Percentiles rank a stretch among this genome's conserved stretches.
These are phyloP conservation scores for Drosophila miranda DNA, from an alignment of 1,140 invertebrate species.

Conservation along the genomic window DNA sequence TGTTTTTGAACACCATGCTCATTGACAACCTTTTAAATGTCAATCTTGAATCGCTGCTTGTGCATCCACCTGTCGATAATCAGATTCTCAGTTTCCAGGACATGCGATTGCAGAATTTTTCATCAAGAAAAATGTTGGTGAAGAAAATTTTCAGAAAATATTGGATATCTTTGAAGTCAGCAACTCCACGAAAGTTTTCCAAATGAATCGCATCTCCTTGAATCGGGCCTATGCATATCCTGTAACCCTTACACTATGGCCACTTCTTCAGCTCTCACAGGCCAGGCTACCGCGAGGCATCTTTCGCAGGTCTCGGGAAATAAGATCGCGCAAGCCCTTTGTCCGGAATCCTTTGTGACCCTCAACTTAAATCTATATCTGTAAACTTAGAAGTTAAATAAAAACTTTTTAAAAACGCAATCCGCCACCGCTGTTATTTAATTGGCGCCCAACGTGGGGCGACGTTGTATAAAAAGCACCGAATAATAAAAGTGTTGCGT, in stretches of 20 bases:
- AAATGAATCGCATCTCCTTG: slow-evolving; percentile 25
- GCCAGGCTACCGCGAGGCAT: slow-evolving; percentile 4
- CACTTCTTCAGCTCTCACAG: slow-evolving; percentile 30
- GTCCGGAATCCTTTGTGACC: too few relatives aligned
- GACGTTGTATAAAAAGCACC: too few relatives aligned
- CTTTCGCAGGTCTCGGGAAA: slow-evolving; percentile 46
- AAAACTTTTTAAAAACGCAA: too few relatives aligned
- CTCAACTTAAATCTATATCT: too few relatives aligned
- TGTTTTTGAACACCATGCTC: slow-evolving; percentile 27
- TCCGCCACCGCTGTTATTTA: too few relatives aligned
- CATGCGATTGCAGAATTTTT: slow-evolving; percentile 7
- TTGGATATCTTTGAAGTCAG: slow-evolving; percentile 10
- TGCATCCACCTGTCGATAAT: slow-evolving; percentile 19
- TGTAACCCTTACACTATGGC: slow-evolving; percentile 51
- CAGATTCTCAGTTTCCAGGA: slow-evolving; percentile 25
- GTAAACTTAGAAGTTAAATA: too few relatives aligned
- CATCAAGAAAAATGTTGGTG: not conserved
- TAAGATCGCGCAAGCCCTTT: too few relatives aligned
- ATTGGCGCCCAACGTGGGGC: too few relatives aligned
- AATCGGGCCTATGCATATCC: slow-evolving; percentile 52
- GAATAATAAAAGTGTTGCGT: too few relatives aligned
- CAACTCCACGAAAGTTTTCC: slow-evolving; percentile 5
- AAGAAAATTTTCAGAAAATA: not conserved
- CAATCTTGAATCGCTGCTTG: slow-evolving; percentile 31
- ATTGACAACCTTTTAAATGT: slow-evolving; percentile 35